These are phyloP conservation scores for Tethea ocularis DNA, from an alignment of 2,888 invertebrate genomes.

Conservation along the genomic window DNA sequence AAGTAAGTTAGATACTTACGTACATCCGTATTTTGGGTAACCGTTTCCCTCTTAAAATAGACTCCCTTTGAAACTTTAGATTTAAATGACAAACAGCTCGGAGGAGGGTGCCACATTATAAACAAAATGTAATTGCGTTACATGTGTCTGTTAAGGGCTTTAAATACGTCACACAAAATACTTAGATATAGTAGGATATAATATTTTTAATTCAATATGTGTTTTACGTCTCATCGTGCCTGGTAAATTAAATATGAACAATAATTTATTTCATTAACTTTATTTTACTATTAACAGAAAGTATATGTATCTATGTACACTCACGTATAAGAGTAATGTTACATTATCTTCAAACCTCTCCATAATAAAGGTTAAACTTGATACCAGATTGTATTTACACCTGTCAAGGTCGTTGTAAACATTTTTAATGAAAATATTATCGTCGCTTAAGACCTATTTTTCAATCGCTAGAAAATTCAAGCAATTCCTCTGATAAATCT, in stretches of 20 bases:
- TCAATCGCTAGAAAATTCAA: too few species aligned
- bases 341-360: not conserved
- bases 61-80: conserved; percentile 50
- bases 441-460: not conserved
- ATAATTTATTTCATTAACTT: too few species aligned
- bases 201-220: too few species aligned
- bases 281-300: too few species aligned
- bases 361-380: not conserved
- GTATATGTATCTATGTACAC: not conserved
- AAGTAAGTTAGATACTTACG: too few species aligned
- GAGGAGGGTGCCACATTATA: conserved; percentile 24
- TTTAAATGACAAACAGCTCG: conserved; percentile 48
- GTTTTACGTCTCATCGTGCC: too few species aligned
- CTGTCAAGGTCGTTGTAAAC: not conserved
- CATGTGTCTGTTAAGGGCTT: conserved; percentile 20
- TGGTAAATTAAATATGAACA: too few species aligned
- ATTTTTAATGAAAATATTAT: not conserved
- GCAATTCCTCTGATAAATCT: too few species aligned
- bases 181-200: not conserved
- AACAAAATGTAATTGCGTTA: conserved; percentile 30
- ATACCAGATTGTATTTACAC: not conserved
- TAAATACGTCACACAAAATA: conserved; percentile 8
- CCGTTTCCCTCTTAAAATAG: conserved; percentile 36
- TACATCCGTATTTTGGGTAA: conserved; percentile 4
- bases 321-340: not conserved